Evolutionary conservation across 2,888 invertebrate species (phyloP), one percentile per base, ranked within the genome.

Genomic region (Ormia ochracea): DNA sequence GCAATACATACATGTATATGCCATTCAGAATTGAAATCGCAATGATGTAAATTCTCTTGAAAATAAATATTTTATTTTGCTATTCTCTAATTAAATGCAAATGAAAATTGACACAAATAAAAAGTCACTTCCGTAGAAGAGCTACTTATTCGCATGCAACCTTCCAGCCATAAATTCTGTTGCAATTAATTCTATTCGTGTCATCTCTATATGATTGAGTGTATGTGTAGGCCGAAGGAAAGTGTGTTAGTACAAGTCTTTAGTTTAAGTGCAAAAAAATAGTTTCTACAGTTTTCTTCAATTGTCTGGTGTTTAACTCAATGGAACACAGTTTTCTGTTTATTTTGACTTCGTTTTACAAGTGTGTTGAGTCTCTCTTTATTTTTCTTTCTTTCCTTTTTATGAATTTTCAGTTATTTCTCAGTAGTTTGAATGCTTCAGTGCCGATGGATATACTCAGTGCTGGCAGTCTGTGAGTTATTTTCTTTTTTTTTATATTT

Each of bases 261-360:
- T 48, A 31, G 56, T 28, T 72, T 28, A 26, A 38, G 50, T 23
- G 21, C 33, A 33, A 14, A 65, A 28, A 69, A 65, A 21, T 33
- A 41, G n/a, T 36, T 31, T 56, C 9, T 45, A 28, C 17, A 19
- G 48, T 50, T 21, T 38, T 38, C 21, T 56, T 17, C 70, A 77
- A 58, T 78, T 78, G 78, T 68, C 68, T 73, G 33, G 61, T 56
- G 56, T 78, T 73, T 73, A 36, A 73, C 56, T 69, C 43, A 73
- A 28, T 65, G 61, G 54, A 68, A 63, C 68, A 78, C 73, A 73
- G 56, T 76, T 76, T 43, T 70, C 50, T 48, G 45, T 31, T 17
- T 65, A 48, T 70, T 77, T 48, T 7, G n/a, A 69, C 63, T 68
- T 68, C 52, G 23, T 74, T 52, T 66, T 50, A 45, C n/a, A n/a